Conservation (phyloP, 2,797 vertebrate species). For the Phylloscopus collybita region DNA sequence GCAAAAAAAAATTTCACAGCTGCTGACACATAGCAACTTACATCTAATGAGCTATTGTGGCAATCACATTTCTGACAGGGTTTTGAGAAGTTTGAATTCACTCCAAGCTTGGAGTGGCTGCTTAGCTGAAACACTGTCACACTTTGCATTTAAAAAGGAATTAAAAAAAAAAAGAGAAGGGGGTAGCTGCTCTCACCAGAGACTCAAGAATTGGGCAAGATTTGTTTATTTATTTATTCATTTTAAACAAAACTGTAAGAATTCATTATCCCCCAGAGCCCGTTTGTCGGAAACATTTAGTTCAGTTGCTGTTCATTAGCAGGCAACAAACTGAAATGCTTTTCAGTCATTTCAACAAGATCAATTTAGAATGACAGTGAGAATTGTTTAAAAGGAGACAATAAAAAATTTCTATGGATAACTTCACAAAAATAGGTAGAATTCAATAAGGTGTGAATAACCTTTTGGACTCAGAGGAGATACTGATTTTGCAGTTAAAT, state of each 20-base stretch:
- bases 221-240: not conserved
- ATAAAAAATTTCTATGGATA: not conserved
- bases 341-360: not conserved
- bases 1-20: not conserved
- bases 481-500: not conserved
- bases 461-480: not conserved
- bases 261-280: not conserved
- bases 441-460: not conserved
- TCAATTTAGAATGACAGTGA: not conserved
- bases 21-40: not conserved
- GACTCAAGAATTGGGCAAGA: not conserved
- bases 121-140: not conserved
- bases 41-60: not conserved
- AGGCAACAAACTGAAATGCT: not conserved
- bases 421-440: not conserved
- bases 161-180: too few relatives aligned
- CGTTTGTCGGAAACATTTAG: not conserved
- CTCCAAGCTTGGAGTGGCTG: not conserved
- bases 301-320: not conserved
- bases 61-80: not conserved
- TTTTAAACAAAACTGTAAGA: not conserved
- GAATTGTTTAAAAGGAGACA: not conserved
- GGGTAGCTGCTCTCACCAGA: not conserved
- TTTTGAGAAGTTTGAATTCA: not conserved
- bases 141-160: not conserved